A percentile compares a stretch with the other conserved stretches of the same genome.
Conservation (phyloP, 2,113 vertebrate genomes). For the Struthidea cinerea region DNA sequence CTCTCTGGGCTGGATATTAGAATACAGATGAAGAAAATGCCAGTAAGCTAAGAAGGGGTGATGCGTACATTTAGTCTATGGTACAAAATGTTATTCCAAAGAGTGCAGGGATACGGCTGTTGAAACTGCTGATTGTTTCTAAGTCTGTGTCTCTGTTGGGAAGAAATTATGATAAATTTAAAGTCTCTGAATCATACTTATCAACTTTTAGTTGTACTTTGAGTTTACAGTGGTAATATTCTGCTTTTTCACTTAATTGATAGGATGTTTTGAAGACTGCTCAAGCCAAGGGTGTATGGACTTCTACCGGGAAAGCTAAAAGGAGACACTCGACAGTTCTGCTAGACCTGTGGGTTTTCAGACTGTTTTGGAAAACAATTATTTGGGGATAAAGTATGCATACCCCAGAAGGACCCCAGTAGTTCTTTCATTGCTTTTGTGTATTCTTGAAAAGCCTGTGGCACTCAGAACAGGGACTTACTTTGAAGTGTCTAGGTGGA, state of each 20-base stretch:
- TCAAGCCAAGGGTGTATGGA: not conserved
- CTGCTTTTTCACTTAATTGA: not conserved
- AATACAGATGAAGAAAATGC: not conserved
- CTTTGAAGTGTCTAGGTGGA: not conserved
- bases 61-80: not conserved
- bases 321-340: not conserved
- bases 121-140: not conserved
- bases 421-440: not conserved
- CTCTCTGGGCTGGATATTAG: not conserved
- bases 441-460: not conserved
- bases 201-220: not conserved
- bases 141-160: not conserved
- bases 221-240: not conserved
- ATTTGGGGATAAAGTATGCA: not conserved
- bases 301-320: not conserved
- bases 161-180: not conserved
- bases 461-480: not conserved
- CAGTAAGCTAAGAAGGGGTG: not conserved
- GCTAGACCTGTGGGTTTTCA: not conserved
- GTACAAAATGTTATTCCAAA: not conserved
- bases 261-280: not conserved
- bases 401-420: not conserved
- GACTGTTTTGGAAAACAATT: not conserved
- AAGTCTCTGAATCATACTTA: not conserved
- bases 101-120: accelerated